Percentiles rank a stretch among this genome's conserved stretches.
phyloP scores from a whole-genome alignment of 2,113 vertebrate species.

The Promerops cafer region DNA sequence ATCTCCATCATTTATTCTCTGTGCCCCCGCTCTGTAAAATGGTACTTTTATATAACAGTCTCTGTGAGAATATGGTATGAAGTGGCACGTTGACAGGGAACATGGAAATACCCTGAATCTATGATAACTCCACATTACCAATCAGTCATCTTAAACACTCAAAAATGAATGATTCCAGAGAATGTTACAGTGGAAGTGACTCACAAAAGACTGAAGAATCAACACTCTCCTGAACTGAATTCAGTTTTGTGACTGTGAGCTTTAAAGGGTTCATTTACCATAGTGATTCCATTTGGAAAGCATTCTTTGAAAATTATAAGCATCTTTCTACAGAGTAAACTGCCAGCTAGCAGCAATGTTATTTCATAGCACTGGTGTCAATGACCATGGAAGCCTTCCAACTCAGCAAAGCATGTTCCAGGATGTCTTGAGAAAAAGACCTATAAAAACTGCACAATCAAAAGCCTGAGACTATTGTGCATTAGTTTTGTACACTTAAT shows the following conservation, averaged over 20 bases:
- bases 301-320: background rate
- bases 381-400: background rate
- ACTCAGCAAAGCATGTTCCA: background rate
- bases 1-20: background rate
- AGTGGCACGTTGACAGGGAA: slow-evolving; percentile 19
- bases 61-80: slow-evolving; percentile 20
- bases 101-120: slow-evolving; percentile 13
- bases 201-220: slow-evolving; percentile 13
- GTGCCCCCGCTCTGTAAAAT: background rate
- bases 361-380: background rate
- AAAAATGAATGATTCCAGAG: slow-evolving; percentile 24
- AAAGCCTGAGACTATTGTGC: background rate
- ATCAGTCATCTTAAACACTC: slow-evolving; percentile 7
- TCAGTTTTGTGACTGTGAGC: background rate
- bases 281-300: background rate
- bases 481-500: background rate
- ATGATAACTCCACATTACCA: background rate
- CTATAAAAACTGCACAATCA: background rate
- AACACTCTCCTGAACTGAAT: background rate
- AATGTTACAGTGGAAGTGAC: background rate
- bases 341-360: background rate
- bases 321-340: background rate
- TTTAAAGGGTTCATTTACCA: background rate
- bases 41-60: slow-evolving; percentile 10
- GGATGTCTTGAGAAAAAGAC: background rate